phyloP scores from a whole-genome alignment of 2,797 vertebrate genomes.

The Darevskia nairensis region DNA sequence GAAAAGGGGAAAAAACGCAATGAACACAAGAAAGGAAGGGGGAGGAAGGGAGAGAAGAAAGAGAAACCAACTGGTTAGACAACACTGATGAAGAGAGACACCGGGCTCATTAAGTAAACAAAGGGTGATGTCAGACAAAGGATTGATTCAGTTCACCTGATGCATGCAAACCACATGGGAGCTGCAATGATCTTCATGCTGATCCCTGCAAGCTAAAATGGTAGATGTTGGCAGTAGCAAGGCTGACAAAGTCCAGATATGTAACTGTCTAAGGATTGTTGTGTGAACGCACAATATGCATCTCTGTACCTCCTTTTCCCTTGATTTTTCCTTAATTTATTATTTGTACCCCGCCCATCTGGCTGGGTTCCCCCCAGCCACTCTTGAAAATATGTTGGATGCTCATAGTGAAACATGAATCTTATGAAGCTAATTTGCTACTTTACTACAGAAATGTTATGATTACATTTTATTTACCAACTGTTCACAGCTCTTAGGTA shows the following conservation, averaged over 20 bases:
- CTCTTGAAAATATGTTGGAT: slow-evolving; percentile 30
- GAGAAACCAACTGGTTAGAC: slow-evolving; percentile 63
- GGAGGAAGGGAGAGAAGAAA: slow-evolving; percentile 55
- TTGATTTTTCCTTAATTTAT: not conserved
- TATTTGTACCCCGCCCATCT: no score
- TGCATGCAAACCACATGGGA: not conserved
- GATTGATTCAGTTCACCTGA: slow-evolving; percentile 1
- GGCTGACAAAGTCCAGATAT: not conserved
- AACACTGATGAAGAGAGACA: slow-evolving; percentile 47
- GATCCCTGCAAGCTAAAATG: not conserved
- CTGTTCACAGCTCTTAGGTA: not conserved
- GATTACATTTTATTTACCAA: not conserved
- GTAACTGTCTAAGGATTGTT: not conserved
- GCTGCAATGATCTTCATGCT: not conserved
- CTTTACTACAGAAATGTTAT: not conserved
- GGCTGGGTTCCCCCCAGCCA: no score
- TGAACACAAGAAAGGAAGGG: slow-evolving; percentile 44
- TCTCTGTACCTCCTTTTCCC: not conserved
- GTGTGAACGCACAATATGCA: not conserved
- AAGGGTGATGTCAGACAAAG: slow-evolving; percentile 5
- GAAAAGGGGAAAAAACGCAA: not conserved
- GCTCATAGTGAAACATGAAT: not conserved
- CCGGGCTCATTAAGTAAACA: slow-evolving; percentile 27
- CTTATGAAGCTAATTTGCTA: not conserved
- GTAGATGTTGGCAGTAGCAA: not conserved